Evolutionary conservation across 2,797 vertebrate genomes (phyloP), one percentile per base, ranked within the genome.

Genomic region (Lepus townsendii): DNA sequence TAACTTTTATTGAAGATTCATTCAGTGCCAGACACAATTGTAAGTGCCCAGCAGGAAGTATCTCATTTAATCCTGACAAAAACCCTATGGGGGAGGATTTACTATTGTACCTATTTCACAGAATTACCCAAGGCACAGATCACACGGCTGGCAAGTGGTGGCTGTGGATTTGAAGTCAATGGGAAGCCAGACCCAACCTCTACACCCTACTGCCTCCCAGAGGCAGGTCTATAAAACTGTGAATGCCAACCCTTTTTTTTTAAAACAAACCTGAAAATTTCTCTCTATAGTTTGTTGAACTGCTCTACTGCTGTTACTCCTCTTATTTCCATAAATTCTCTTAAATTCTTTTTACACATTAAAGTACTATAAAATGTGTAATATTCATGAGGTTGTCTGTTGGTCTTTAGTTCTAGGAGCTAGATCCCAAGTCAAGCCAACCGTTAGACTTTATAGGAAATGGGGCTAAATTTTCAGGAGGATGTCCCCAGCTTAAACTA

Each of bases 171-270:
- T 87, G 68, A 90, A 93, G 57, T 90, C 73, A 32, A 27, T 4
- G 27, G 69, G 77, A 89, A 85, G 65, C 52, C 80, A 22, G 11
- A 71, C 11, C 22, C 71, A 94, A 84, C 66, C 84, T 96, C 93
- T 96, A 72, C 94, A 69, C 84, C 82, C 52, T 94, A 95, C 96
- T 92, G 96, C 96, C 97, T 82, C 97, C 97, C 92, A 92, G 95
- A 97, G 97, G 96, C 78, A 50, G 84, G 26, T 60, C 60, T 52
- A n/a, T 76, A 76, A 87, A 88, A 90, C 69, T 91, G 54, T 87
- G 38, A 62, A 17, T 7, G 32, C 52, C 50, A 47, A 32, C 54
- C 4, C 38, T n/a, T 93, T 38, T 54, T 47, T 9, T 32, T 50
- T 68, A 27, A 42, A 27, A 63, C 20, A 90, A 22, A 72, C 57